Evolutionary conservation across 2,797 vertebrate genomes (phyloP).

Genomic region (Danio choprae): DNA sequence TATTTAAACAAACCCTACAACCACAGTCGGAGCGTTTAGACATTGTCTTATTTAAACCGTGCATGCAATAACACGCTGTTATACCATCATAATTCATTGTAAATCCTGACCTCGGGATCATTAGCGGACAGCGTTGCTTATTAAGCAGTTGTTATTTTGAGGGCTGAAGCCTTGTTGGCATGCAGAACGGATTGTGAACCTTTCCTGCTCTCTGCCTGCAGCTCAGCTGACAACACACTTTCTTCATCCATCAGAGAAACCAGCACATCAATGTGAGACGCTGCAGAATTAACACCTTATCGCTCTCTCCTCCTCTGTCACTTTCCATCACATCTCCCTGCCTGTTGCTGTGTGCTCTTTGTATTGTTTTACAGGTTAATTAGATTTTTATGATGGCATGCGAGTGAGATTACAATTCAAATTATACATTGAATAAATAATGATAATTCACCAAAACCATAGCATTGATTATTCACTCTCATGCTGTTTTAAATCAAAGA

Average conservation of each 20-base stretch:
- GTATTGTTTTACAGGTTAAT: not conserved
- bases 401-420: not conserved
- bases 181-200: conserved; percentile 24
- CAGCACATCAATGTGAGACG: conserved; percentile 29
- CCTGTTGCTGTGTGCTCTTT: not conserved
- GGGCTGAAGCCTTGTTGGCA: conserved; percentile 23
- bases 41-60: conserved; percentile 32
- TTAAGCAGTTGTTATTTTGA: conserved; percentile 29
- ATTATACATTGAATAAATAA: not conserved
- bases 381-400: not conserved
- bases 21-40: conserved; percentile 4
- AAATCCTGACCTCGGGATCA: conserved; percentile 33
- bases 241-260: conserved; percentile 37
- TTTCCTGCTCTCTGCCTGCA: conserved; percentile 12
- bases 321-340: not conserved
- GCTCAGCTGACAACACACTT: conserved; percentile 36
- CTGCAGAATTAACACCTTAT: conserved; percentile 25
- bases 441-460: no score
- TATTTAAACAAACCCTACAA: conserved; percentile 21
- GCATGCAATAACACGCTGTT: conserved; percentile 33
- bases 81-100: conserved; percentile 40
- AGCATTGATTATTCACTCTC: no score
- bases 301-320: not conserved
- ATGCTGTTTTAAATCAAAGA: no score
- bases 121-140: conserved; percentile 27